phyloP scores from a whole-genome alignment of 2,888 invertebrate genomes.

The Atethmia centrago region DNA sequence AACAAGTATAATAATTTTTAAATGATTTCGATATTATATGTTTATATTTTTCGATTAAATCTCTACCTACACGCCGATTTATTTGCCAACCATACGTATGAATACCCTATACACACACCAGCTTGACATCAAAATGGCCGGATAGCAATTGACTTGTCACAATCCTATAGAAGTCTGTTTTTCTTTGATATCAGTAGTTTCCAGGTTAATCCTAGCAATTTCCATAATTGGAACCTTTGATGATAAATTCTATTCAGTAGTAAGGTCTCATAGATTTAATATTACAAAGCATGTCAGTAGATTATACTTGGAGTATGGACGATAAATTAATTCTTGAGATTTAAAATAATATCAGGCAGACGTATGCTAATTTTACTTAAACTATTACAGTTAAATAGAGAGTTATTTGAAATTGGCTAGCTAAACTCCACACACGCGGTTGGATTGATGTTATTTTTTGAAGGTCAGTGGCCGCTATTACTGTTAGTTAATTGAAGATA shows the following conservation, averaged over 20 bases:
- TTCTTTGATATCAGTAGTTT: conserved; percentile 54
- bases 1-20: too few relatives aligned
- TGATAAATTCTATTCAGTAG: conserved; percentile 36
- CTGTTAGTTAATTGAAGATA: too few relatives aligned
- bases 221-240: conserved; percentile 55
- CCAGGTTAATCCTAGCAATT: conserved; percentile 48
- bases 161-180: conserved; percentile 17
- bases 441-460: too few relatives aligned
- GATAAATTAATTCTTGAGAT: conserved; percentile 1
- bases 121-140: conserved; percentile 50
- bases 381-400: too few relatives aligned
- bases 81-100: conserved; percentile 41
- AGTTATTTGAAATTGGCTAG: too few relatives aligned
- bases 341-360: too few relatives aligned
- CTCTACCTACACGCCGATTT: conserved; percentile 5
- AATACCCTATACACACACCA: conserved; percentile 21
- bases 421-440: too few relatives aligned
- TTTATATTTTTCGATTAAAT: background rate
- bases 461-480: too few relatives aligned
- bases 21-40: too few relatives aligned
- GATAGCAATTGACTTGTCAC: conserved; percentile 56
- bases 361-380: too few relatives aligned
- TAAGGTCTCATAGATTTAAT: background rate
- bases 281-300: conserved; percentile 8
- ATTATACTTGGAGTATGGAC: background rate